Percentiles rank a stretch among this genome's conserved stretches.
Evolutionary conservation across 2,113 vertebrate species (phyloP).

Genomic region (Brachyhypopomus occidentalis): DNA sequence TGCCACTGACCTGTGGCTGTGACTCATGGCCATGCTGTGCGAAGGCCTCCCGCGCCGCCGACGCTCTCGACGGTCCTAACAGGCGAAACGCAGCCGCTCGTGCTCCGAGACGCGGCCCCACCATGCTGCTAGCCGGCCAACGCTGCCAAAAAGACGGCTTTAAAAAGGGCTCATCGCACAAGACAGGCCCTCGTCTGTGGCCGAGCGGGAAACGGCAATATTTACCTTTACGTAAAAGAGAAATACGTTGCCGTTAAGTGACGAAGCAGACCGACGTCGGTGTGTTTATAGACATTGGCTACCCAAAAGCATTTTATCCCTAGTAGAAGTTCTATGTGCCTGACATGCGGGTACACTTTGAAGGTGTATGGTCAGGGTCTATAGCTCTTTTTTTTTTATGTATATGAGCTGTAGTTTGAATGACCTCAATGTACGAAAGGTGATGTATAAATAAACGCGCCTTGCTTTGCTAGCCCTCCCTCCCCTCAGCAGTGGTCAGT

Average conservation of each 20-base stretch:
- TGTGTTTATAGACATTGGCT: no score
- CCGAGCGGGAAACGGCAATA: background rate
- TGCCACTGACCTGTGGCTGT: background rate
- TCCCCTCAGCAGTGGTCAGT: no score
- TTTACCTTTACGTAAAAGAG: background rate
- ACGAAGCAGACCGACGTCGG: no score
- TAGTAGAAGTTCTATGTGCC: no score
- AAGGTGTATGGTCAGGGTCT: no score
- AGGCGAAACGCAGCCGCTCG: background rate
- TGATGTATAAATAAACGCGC: no score
- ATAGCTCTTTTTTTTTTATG: no score
- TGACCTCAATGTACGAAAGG: no score
- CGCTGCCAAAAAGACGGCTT: background rate
- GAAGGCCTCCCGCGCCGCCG: background rate
- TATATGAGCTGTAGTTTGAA: no score
- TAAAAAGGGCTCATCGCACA: background rate
- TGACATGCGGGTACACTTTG: no score
- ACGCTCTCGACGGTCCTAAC: constrained; percentile 4
- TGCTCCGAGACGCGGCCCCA: background rate
- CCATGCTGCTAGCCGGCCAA: background rate
- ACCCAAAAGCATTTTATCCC: no score
- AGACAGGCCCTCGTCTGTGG: background rate
- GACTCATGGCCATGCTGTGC: background rate
- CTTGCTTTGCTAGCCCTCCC: no score
- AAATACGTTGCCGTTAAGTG: background rate